Conservation (phyloP, 2,888 invertebrate species). For the Exocentrus adspersus region DNA sequence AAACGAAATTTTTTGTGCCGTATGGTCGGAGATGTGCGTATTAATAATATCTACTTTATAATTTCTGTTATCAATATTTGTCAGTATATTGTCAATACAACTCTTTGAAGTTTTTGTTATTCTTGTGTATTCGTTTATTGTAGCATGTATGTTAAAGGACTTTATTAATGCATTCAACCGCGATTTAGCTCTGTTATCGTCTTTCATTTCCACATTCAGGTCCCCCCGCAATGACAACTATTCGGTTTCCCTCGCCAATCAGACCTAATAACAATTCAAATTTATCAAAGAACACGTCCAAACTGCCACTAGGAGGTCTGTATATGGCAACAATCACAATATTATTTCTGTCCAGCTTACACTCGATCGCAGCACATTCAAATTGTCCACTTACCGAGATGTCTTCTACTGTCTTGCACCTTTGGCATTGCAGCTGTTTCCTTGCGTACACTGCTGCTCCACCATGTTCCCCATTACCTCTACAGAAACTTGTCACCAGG, state of each 20-base stretch:
- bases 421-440: background rate
- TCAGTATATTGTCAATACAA: conserved; percentile 10
- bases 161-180: background rate
- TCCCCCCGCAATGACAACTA: conserved; percentile 6
- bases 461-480: conserved; percentile 9
- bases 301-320: conserved; percentile 7
- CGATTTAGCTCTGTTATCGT: background rate
- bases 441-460: conserved; percentile 6
- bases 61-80: conserved; percentile 2
- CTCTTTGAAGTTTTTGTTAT: background rate
- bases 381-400: background rate
- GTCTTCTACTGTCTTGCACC: background rate
- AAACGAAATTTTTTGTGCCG: conserved; percentile 21
- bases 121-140: conserved; percentile 9
- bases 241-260: background rate
- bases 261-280: conserved; percentile 7
- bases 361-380: background rate
- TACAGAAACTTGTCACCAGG: conserved; percentile 21
- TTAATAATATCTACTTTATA: conserved; percentile 14
- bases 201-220: conserved; percentile 1
- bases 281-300: background rate
- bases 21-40: conserved; percentile 23
- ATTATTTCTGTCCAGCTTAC: background rate
- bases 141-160: background rate
- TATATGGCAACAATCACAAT: conserved; percentile 9